phyloP scores from a whole-genome alignment of 1,140 invertebrate genomes.

The Mercenaria mercenaria region DNA sequence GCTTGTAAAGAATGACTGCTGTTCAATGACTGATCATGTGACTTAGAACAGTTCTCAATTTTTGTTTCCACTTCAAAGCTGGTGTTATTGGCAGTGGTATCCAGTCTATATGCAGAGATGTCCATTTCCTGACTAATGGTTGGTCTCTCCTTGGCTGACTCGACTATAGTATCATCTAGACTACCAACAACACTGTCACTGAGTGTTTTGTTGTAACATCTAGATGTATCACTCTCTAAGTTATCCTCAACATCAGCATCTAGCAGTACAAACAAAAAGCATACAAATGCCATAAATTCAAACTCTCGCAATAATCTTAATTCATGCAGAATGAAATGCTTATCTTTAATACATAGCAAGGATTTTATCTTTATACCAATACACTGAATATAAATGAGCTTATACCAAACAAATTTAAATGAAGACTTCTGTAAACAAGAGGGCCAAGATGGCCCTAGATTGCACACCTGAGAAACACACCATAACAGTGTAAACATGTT shows the following conservation, averaged over 20 bases:
- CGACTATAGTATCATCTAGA: constrained; percentile 33
- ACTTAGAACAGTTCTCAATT: constrained; percentile 1
- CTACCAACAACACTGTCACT: constrained; percentile 41
- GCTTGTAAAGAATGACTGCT: background rate
- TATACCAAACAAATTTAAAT: no score
- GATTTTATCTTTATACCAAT: no score
- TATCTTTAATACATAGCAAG: no score
- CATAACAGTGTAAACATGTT: no score
- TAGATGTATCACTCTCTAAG: constrained; percentile 80
- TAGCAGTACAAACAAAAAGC: constrained; percentile 44
- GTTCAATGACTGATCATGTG: background rate
- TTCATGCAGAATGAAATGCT: no score
- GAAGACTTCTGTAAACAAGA: no score
- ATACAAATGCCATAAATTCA: background rate
- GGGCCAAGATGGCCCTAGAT: no score
- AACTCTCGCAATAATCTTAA: no score
- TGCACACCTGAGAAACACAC: no score
- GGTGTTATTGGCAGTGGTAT: background rate
- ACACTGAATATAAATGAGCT: no score
- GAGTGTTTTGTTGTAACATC: constrained; percentile 48
- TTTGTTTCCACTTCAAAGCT: constrained; percentile 27
- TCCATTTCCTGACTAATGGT: constrained; percentile 9
- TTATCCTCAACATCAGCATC: constrained; percentile 86
- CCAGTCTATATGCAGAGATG: constrained; percentile 36
- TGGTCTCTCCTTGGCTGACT: background rate